Conservation (phyloP, 2,113 vertebrate species). For the Pardalotus punctatus region DNA sequence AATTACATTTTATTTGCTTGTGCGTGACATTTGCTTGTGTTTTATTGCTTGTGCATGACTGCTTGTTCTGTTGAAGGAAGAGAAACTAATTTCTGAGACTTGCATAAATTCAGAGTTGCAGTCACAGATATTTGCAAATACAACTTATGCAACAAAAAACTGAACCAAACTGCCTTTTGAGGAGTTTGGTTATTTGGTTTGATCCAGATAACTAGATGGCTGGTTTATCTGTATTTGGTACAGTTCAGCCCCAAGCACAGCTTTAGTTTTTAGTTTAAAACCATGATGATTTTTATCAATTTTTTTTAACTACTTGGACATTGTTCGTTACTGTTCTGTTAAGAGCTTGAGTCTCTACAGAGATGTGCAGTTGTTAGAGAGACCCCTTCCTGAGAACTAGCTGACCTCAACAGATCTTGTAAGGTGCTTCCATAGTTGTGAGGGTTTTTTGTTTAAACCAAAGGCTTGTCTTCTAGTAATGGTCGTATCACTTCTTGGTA, state of each 20-base stretch:
- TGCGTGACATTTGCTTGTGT: no score
- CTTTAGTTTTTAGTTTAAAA: background rate
- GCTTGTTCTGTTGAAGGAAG: background rate
- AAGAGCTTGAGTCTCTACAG: background rate
- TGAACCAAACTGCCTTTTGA: background rate
- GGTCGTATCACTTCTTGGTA: background rate
- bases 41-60: background rate
- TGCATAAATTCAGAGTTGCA: background rate
- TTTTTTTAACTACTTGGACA: background rate
- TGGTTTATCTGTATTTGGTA: background rate
- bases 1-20: background rate
- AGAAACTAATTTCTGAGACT: background rate
- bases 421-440: background rate
- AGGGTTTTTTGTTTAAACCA: background rate
- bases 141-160: accelerated
- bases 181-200: background rate
- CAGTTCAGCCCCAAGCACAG: background rate
- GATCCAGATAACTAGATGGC: background rate
- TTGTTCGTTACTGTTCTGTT: background rate
- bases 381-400: background rate
- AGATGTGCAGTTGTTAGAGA: background rate
- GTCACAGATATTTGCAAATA: background rate
- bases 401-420: background rate
- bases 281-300: background rate
- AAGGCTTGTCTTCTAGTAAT: background rate